Evolutionary conservation across 2,113 vertebrate species (phyloP).

Genomic region (Tinamus guttatus): DNA sequence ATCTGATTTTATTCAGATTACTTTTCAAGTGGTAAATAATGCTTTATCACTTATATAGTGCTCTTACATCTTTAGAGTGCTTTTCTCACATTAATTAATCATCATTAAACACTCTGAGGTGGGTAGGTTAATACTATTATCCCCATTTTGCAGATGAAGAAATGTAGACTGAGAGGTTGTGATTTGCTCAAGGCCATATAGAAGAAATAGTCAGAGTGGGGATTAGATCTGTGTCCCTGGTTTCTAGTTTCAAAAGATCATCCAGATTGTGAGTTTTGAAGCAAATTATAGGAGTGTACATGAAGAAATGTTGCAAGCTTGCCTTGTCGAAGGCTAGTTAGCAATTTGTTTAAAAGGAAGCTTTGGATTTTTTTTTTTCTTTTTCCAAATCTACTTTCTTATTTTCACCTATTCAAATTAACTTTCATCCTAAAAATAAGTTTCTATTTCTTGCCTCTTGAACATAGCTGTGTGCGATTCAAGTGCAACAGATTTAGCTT

Average conservation of each 20-base stretch:
- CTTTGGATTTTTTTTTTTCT: not conserved
- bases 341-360: not conserved
- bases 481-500: not conserved
- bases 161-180: constrained; percentile 61
- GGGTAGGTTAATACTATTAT: constrained; percentile 72
- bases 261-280: not conserved
- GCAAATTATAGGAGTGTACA: not conserved
- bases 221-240: constrained; percentile 56
- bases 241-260: constrained; percentile 50
- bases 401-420: not conserved
- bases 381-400: not conserved
- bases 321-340: not conserved
- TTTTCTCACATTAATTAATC: constrained; percentile 75
- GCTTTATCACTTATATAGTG: constrained; percentile 73
- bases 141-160: constrained; percentile 74
- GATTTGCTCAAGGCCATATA: constrained; percentile 60
- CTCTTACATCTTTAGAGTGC: constrained; percentile 74
- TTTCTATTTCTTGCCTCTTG: not conserved
- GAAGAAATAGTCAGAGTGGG: constrained; percentile 41
- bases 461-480: fast-evolving
- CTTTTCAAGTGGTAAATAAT: constrained; percentile 78
- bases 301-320: not conserved
- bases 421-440: not conserved
- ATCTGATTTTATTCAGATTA: constrained; percentile 76
- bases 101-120: constrained; percentile 70